Evolutionary conservation across 2,797 vertebrate genomes (phyloP).

Genomic region (Stomatorhinus walkeri): DNA sequence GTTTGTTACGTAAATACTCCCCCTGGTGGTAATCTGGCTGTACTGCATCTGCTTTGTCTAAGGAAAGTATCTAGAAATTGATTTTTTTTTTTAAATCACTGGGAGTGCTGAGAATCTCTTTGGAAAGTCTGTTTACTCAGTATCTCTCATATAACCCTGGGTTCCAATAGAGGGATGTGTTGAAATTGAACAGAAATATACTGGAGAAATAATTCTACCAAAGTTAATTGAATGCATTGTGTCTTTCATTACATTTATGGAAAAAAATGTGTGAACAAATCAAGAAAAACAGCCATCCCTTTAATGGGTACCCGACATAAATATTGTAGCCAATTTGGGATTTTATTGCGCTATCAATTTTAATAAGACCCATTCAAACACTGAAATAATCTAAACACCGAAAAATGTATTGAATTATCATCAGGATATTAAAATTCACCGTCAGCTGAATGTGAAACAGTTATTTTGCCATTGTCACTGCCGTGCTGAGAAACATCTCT

Average conservation of each 20-base stretch:
- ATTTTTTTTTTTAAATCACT: not conserved
- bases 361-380: not conserved
- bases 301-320: not conserved
- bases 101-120: not conserved
- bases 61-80: not conserved
- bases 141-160: not conserved
- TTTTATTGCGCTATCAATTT: not conserved
- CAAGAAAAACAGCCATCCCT: not conserved
- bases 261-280: not conserved
- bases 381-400: not conserved
- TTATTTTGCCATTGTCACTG: not conserved
- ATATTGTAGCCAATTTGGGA: too few relatives aligned
- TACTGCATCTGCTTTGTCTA: slow-evolving; percentile 6
- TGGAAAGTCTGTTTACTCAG: not conserved
- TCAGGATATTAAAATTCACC: not conserved
- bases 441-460: not conserved
- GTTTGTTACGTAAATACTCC: not conserved
- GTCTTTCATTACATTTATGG: not conserved
- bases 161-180: not conserved
- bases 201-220: not conserved
- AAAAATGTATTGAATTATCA: not conserved
- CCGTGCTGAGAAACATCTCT: not conserved
- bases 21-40: not conserved
- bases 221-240: not conserved
- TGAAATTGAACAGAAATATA: not conserved